A percentile compares a stretch with the other conserved stretches of the same genome.
phyloP scores from a whole-genome alignment of 1,140 invertebrate species.

The Heliconius hewitsoni region DNA sequence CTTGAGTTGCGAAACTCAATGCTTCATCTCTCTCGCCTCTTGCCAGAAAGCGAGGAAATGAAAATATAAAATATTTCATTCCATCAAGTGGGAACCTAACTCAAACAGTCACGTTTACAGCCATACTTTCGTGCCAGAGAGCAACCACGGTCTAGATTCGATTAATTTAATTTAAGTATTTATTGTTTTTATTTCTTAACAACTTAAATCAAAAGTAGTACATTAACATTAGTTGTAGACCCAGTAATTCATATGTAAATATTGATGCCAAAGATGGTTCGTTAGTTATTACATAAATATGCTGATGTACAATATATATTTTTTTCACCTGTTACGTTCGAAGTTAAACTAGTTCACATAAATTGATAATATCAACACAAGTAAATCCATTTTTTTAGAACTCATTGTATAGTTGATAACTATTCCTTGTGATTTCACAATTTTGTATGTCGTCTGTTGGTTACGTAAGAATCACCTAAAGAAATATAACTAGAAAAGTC shows the following conservation, averaged over 20 bases:
- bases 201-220: too few species aligned
- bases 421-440: background rate
- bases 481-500: constrained; percentile 43
- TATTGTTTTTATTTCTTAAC: too few species aligned
- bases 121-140: too few species aligned
- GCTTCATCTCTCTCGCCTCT: too few species aligned
- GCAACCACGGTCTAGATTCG: too few species aligned
- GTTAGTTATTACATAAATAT: background rate
- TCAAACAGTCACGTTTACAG: too few species aligned
- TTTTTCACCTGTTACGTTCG: background rate
- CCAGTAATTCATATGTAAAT: background rate
- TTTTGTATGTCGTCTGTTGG: background rate
- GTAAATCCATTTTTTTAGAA: background rate
- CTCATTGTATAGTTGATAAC: background rate
- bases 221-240: too few species aligned
- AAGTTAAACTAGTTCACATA: background rate
- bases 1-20: too few species aligned
- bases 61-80: too few species aligned
- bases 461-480: background rate
- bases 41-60: too few species aligned
- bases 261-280: background rate
- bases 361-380: background rate
- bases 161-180: too few species aligned
- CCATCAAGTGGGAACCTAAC: too few species aligned
- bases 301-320: background rate